Conservation (phyloP, 2,797 vertebrate species). For the Enteromius paludinosus region DNA sequence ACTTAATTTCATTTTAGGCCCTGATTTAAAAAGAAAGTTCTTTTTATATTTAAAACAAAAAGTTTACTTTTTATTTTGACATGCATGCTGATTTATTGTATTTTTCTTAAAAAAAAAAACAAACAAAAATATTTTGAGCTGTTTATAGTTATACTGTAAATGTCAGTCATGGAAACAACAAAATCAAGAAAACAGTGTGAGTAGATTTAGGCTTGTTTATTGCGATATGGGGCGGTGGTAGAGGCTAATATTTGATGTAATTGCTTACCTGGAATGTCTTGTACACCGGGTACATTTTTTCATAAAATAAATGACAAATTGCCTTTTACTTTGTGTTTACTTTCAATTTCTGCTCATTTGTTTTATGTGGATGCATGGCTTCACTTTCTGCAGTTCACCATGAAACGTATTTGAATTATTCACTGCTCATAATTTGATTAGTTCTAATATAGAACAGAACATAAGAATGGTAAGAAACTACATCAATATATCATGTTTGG, state of each 20-base stretch:
- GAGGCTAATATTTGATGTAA: slow-evolving; percentile 80
- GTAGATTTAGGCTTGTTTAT: slow-evolving; percentile 84
- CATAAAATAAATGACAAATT: slow-evolving; percentile 79
- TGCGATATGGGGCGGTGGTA: slow-evolving; percentile 71
- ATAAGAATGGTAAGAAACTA: background rate
- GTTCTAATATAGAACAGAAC: background rate
- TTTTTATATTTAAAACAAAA: slow-evolving; percentile 80
- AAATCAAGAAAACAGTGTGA: slow-evolving; percentile 75
- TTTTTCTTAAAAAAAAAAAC: slow-evolving; percentile 70
- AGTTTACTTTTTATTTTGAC: slow-evolving; percentile 83
- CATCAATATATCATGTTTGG: background rate
- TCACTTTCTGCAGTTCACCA: background rate
- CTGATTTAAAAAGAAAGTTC: slow-evolving; percentile 54
- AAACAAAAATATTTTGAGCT: slow-evolving; percentile 75
- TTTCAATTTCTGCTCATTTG: slow-evolving; percentile 11
- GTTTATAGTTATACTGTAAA: slow-evolving; percentile 85
- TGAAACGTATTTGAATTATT: background rate
- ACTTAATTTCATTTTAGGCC: slow-evolving; percentile 60
- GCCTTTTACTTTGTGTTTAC: slow-evolving; percentile 21
- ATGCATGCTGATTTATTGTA: slow-evolving; percentile 85
- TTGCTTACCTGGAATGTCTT: slow-evolving; percentile 71
- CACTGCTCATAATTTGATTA: background rate
- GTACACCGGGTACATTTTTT: slow-evolving; percentile 73
- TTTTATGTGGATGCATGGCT: background rate
- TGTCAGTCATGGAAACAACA: slow-evolving; percentile 75